Evolutionary conservation across 2,888 invertebrate species (phyloP), one percentile per base, ranked within the genome.

Genomic region (Achlya flavicornis): DNA sequence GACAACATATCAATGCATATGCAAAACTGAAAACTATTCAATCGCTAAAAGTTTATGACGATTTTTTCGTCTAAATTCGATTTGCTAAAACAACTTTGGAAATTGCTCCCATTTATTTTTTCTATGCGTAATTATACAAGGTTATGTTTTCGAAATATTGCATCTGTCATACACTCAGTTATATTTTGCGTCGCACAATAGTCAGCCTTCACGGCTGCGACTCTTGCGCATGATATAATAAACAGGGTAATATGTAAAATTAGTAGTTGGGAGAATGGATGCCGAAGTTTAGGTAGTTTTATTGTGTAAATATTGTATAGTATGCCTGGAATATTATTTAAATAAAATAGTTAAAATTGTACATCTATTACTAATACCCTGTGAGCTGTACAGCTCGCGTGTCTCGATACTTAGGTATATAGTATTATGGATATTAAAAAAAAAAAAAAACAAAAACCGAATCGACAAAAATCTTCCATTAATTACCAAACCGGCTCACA

Each of bases 121-220:
- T 8, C 19, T 53, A 19, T 53, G 8, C 7, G 10, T n/a, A n/a
- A 7, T 19, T 8, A 53, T 7, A 19, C 19, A 53, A 53, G 53
- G 53, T 19, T 19, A n/a, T 10, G 53, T 53, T 53, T 53, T 53
- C 53, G 53, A 53, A 19, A 53, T 53, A 19, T 46, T 46, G n/a
- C 53, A 3, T 19, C 16, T 53, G 11, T 3, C 53, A 19, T 19
- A 14, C 48, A 7, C 7, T 7, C 16, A 48, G 53, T 53, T 53
- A 53, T 53, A 53, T 53, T 48, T 53, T 19, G 10, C 53, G 63
- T 67, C 63, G 67, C 73, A 86, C 87, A 87, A 86, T 83, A 64
- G 74, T 0, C 66, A 74, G 65, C 88, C 87, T 87, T 86, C 86
- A 86, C 78, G 84, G 74, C 64, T 57, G 38, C 70, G 76, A 64